Base-by-base conservation (phyloP, 2,797 vertebrate species). In the Chromis chromis region DNA sequence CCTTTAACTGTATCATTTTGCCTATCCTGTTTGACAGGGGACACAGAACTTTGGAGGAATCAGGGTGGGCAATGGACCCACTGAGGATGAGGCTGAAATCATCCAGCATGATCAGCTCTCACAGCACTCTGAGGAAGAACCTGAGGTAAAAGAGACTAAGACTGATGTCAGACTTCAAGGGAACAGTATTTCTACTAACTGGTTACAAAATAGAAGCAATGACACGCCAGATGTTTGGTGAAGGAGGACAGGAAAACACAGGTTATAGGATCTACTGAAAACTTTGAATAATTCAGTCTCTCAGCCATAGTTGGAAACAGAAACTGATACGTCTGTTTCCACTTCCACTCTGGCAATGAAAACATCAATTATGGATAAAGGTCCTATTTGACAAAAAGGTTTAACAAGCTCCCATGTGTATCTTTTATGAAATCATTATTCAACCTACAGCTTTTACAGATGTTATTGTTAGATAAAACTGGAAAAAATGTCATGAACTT, bases 101-200 rank as follows among this genome's bases (percentile, higher is more conserved):
- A 99, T 99, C 86, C 96, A 99, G 82, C 98, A 99, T 55, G 98
- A 99, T 91, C 97, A 99, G 92, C 95, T 99, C 25, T 94, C 97
- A 0, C 97, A 96, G 81, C 95, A 97, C 64, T 93, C 95, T 0
- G 98, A 99, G 46, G 98, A 99, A 11, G 96, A 96, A 46, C 96
- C 97, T 27, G 97, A 99, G 96, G 98, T 99, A 93, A 97, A 53
- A 39, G 19, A 44, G 31, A 54, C 16, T 8, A 3, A 3, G 33
- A 2, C 7, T 6, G 48, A 39, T 36, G 44, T 67, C 28, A 42
- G 17, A 55, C 44, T 27, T 65, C 12, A 6, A 22, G 3, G 9
- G 11, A 22, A 36, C 1, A 0, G 4, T 13, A 5, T 65, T 54
- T 13, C 14, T 49, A 3, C 39, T 33, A 14, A 33, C 48, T 17